Evolutionary conservation across 2,797 vertebrate genomes (phyloP).

Genomic region (Mormyrus proboscirostris): DNA sequence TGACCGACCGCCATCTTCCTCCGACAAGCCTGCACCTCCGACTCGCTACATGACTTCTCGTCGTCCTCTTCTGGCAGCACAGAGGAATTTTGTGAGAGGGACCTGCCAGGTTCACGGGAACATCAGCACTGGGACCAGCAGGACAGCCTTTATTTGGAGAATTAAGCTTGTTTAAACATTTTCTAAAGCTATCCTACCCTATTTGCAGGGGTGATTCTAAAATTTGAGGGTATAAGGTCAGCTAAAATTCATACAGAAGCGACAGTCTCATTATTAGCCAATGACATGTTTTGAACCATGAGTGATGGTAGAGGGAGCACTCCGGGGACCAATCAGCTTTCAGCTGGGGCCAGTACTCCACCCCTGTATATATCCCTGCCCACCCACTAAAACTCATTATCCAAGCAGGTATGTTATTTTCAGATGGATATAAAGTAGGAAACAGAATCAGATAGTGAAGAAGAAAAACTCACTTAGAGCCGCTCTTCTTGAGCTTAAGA

Average conservation of each 20-base stretch:
- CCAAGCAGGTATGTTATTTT: not conserved
- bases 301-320: not conserved
- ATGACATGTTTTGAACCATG: not conserved
- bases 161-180: not conserved
- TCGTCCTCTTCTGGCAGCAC: conserved; percentile 85
- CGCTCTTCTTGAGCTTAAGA: conserved; percentile 79
- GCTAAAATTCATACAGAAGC: not conserved
- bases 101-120: conserved; percentile 54
- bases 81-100: conserved; percentile 87
- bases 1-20: conserved; percentile 63
- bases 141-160: not conserved
- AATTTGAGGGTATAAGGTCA: not conserved
- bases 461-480: conserved; percentile 78
- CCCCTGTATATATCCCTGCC: not conserved
- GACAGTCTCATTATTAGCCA: not conserved
- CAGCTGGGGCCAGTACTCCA: not conserved
- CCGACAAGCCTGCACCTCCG: conserved; percentile 65
- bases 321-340: not conserved
- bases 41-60: conserved; percentile 83
- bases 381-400: not conserved
- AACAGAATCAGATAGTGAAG: not conserved
- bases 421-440: not conserved
- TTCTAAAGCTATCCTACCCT: not conserved
- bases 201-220: not conserved
- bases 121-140: not conserved